These are phyloP conservation scores for Siphlonurus alternatus DNA, from an alignment of 2,888 invertebrate genomes.

Conservation along the genomic window DNA sequence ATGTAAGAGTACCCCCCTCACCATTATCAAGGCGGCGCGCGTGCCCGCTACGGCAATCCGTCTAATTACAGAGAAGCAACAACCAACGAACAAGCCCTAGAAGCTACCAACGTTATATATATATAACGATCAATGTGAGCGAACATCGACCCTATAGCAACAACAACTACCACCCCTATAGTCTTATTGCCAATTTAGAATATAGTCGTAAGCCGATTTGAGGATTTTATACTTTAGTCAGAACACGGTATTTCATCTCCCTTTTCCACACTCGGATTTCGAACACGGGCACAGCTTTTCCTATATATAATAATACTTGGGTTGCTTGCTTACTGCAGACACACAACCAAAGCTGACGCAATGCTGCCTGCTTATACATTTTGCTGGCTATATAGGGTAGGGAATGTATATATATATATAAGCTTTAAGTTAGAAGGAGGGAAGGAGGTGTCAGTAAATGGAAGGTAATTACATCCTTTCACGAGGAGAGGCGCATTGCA, in stretches of 20 bases:
- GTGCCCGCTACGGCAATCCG: neutral
- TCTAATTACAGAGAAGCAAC: neutral
- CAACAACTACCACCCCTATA: neutral
- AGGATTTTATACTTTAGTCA: neutral
- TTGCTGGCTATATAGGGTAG: neutral
- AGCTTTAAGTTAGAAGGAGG: neutral
- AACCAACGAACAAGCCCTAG: neutral
- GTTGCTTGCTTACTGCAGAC: neutral
- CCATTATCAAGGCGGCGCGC: no score
- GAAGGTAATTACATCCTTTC: neutral
- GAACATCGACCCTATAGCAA: no score
- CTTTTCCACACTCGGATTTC: neutral
- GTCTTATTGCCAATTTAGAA: slow-evolving; percentile 3
- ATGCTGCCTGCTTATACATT: neutral
- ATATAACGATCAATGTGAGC: neutral
- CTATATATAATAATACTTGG: no score
- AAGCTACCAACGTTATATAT: neutral
- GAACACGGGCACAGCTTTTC: no score
- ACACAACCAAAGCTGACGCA: no score
- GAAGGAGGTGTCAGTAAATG: neutral
- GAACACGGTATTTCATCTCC: neutral
- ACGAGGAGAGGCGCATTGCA: neutral
- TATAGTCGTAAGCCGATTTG: slow-evolving; percentile 3
- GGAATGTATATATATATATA: neutral
- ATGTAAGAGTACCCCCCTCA: no score